Conservation (phyloP, 2,888 invertebrate genomes). For the Amphiduros pacificus region DNA sequence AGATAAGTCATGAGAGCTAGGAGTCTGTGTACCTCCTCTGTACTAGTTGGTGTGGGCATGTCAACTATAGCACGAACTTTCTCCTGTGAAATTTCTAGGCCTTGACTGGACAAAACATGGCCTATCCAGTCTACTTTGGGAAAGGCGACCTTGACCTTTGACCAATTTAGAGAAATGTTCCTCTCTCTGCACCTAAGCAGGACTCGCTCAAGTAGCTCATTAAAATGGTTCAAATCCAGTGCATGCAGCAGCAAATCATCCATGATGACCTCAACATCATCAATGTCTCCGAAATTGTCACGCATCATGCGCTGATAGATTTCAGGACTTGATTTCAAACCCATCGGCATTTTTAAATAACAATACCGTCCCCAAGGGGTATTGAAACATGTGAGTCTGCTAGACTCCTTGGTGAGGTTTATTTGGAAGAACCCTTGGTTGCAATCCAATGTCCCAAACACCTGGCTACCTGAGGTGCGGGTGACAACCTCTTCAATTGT, state of each 20-base stretch:
- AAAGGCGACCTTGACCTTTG: no score
- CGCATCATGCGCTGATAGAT: neutral
- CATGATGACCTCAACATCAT: neutral
- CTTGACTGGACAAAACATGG: constrained; percentile 22
- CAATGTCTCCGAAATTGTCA: neutral
- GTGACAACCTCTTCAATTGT: neutral
- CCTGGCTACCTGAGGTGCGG: neutral
- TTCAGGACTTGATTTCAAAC: neutral
- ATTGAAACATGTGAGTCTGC: neutral
- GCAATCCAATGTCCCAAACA: neutral
- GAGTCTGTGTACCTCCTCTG: neutral
- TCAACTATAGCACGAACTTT: constrained; percentile 25
- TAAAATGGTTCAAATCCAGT: neutral
- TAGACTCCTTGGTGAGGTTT: neutral
- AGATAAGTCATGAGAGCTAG: neutral
- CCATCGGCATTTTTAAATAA: constrained; percentile 2
- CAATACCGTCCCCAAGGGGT: neutral
- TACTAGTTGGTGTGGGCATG: constrained; percentile 21
- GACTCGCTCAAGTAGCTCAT: neutral
- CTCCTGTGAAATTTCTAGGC: constrained; percentile 25
- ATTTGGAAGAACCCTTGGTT: neutral
- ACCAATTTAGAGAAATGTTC: neutral
- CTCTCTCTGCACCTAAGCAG: neutral
- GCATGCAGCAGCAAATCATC: constrained; percentile 4
- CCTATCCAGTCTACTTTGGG: no score